A percentile compares a stretch with the other conserved stretches of the same genome.
Evolutionary conservation across 2,797 vertebrate species (phyloP).

Genomic region (Peromyscus eremicus): DNA sequence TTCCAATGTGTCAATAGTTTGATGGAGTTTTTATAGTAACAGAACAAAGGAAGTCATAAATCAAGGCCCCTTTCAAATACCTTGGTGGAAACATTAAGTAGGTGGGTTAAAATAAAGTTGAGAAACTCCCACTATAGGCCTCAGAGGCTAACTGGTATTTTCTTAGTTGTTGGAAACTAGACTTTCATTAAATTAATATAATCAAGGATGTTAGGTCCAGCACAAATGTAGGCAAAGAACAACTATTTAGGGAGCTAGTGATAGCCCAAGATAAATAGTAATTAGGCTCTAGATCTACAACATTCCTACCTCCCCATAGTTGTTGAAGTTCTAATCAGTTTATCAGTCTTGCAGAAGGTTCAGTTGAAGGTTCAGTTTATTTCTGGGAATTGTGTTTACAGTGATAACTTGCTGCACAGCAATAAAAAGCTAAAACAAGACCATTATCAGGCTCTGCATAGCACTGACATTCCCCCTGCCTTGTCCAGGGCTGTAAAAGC

Average conservation of each 20-base stretch:
- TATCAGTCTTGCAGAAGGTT: background rate
- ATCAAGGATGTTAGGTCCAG: background rate
- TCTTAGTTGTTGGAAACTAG: background rate
- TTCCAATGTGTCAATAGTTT: background rate
- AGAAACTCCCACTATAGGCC: background rate
- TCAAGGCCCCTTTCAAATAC: background rate
- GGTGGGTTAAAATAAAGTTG: background rate
- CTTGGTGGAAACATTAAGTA: background rate
- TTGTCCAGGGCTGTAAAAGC: background rate
- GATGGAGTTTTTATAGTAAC: background rate
- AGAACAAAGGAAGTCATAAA: background rate
- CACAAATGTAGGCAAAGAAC: background rate
- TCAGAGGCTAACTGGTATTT: background rate
- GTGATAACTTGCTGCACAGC: background rate
- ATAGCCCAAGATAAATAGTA: background rate
- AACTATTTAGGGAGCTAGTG: background rate
- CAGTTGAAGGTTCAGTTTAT: background rate
- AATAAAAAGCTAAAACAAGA: background rate
- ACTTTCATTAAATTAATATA: background rate
- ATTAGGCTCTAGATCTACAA: background rate
- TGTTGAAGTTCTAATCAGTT: background rate
- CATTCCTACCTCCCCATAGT: background rate
- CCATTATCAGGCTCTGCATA: background rate
- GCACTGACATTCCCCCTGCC: background rate
- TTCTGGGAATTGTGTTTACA: background rate